These are phyloP conservation scores for Caracal caracal DNA, from an alignment of 2,113 vertebrate genomes.

Conservation along the genomic window DNA sequence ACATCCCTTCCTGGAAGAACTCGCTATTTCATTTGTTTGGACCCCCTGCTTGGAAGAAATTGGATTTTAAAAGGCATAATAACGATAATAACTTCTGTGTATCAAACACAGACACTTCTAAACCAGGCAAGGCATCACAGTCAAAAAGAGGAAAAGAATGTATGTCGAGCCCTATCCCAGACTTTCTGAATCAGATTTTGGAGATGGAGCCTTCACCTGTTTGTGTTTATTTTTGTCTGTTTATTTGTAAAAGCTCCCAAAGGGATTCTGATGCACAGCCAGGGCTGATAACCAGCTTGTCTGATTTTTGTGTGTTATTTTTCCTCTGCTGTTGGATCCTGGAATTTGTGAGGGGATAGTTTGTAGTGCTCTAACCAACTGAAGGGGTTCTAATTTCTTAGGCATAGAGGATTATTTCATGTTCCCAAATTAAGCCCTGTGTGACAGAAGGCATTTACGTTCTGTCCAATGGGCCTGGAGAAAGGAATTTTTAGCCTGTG, in stretches of 20 bases:
- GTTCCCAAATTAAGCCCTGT: not conserved
- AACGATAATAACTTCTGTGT: not conserved
- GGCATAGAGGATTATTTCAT: not conserved
- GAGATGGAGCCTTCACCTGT: not conserved
- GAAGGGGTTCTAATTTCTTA: not conserved
- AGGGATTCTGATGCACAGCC: not conserved
- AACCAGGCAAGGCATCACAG: not conserved
- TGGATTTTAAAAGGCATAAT: not conserved
- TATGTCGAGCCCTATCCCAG: not conserved
- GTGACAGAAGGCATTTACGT: not conserved
- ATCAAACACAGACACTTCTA: not conserved
- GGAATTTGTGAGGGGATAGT: not conserved
- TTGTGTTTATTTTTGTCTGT: not conserved
- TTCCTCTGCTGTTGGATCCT: not conserved
- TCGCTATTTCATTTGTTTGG: not conserved
- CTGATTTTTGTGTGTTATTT: not conserved
- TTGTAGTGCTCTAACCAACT: not conserved
- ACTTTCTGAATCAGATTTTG: not conserved
- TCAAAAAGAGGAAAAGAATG: not conserved
- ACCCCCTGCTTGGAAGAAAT: not conserved
- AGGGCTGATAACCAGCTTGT: not conserved
- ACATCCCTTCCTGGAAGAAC: not conserved
- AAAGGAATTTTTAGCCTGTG: not conserved
- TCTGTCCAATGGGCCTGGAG: not conserved
- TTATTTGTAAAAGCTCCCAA: not conserved